Percentiles rank a stretch among this genome's conserved stretches.
phyloP scores from a whole-genome alignment of 2,888 invertebrate genomes.

The Acrobeloides nanus region DNA sequence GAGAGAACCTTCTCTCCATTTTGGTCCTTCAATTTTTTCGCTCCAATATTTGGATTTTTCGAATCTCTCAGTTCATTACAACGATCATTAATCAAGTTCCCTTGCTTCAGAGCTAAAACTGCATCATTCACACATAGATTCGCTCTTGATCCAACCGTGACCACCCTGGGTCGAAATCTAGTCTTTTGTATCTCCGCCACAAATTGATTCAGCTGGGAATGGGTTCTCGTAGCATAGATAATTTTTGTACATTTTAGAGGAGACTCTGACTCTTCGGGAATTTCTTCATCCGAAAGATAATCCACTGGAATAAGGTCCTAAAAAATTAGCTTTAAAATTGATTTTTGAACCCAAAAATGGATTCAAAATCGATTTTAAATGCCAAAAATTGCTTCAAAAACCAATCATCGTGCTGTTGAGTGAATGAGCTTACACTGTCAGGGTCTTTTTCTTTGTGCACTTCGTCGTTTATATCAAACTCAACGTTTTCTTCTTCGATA shows the following conservation, averaged over 20 bases:
- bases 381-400: no score
- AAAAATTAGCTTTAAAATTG: slow-evolving; percentile 3
- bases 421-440: no score
- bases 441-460: no score
- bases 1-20: neutral
- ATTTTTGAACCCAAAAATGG: no score
- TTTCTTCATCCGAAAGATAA: slow-evolving; percentile 2
- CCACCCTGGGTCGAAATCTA: slow-evolving; percentile 54
- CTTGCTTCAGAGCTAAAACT: slow-evolving; percentile 58
- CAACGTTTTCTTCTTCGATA: no score
- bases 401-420: no score
- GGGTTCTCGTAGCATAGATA: slow-evolving; percentile 88
- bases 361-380: no score
- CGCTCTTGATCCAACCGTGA: slow-evolving; percentile 48
- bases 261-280: neutral
- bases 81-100: slow-evolving; percentile 37
- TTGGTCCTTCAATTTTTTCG: slow-evolving; percentile 12
- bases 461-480: no score
- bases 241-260: slow-evolving; percentile 62
- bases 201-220: slow-evolving; percentile 90
- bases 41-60: slow-evolving; percentile 18
- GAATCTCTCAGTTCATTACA: slow-evolving; percentile 41
- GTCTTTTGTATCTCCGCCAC: slow-evolving; percentile 76
- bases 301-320: neutral
- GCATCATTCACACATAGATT: slow-evolving; percentile 78